Conservation (phyloP, 1,140 invertebrate species). For the Drosophila nebulosa region DNA sequence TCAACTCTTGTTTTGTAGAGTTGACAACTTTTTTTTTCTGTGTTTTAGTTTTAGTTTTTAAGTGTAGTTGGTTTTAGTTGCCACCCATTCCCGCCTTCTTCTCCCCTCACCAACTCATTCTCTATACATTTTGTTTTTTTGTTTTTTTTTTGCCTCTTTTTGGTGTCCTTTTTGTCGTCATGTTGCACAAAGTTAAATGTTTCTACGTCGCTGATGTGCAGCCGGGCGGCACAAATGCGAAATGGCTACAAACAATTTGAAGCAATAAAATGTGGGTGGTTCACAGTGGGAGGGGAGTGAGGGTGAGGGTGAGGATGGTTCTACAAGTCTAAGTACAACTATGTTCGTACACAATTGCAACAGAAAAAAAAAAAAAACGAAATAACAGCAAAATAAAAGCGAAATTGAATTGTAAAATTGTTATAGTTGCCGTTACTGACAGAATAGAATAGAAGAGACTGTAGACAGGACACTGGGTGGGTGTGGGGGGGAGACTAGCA, state of each 20-base stretch:
- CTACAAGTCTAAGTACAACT: constrained; percentile 27
- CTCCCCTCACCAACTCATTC: constrained; percentile 1
- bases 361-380: constrained; percentile 27
- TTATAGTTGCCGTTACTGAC: constrained; percentile 51
- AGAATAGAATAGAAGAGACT: neutral
- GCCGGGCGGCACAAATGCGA: constrained; percentile 75
- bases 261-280: constrained; percentile 76
- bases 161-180: constrained; percentile 32
- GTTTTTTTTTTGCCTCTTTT: constrained; percentile 37
- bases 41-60: constrained; percentile 63
- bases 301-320: neutral
- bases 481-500: neutral
- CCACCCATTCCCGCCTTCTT: constrained; percentile 43
- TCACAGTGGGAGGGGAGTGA: constrained; percentile 12
- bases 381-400: constrained; percentile 68
- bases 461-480: neutral
- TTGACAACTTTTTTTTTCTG: constrained; percentile 67
- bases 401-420: constrained; percentile 77
- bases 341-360: neutral
- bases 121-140: constrained; percentile 4
- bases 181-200: constrained; percentile 75
- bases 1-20: constrained; percentile 32
- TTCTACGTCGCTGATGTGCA: constrained; percentile 67
- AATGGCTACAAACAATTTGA: constrained; percentile 79
- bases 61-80: constrained; percentile 61